Evolutionary conservation across 1,140 invertebrate genomes (phyloP), one percentile per base, ranked within the genome.

Genomic region (Amphibalanus amphitrite): DNA sequence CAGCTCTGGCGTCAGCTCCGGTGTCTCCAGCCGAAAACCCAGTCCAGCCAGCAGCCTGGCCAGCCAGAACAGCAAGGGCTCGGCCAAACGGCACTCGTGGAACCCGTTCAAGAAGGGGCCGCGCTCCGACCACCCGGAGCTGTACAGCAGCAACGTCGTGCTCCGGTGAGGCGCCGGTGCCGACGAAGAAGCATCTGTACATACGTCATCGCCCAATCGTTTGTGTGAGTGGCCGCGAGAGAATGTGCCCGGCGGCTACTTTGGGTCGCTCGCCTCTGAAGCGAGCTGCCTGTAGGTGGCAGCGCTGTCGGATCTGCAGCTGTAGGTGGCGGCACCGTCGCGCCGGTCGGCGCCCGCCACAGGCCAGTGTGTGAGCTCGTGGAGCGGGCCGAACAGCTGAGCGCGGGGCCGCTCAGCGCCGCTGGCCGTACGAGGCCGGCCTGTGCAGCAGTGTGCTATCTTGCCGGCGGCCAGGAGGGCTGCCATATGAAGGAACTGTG

Each of bases 81-180:
- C 81, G 3, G 84, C 82, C 73, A 81, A 83, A 23, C 70, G 76
- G 72, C 80, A 86, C 47, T 84, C 85, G 1, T 88, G 86, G 86
- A 88, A 87, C 78, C 86, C 85, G 0, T 88, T 88, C 76, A 85
- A 85, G 77, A 82, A 84, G 71, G 82, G 84, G 23, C 78, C 79
- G 4, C 75, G 74, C 26, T 78, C 77, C 28, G 83, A 84, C 38
- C 79, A 84, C 67, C 83, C 84, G 69, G 84, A 82, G 69, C 65
- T 75, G 29, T 71, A 74, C 47, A 74, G 74, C 68, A 74, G 85
- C 70, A 86, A 85, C 75, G 84, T 86, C 69, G 86, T 86, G 73
- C 78, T 86, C 28, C 81, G 84, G 82, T 86, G 74, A 74, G 26
- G 68, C n/a, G 74, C 74, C 69, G 75, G 73, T 13, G 80, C 80